Evolutionary conservation across 2,888 invertebrate genomes (phyloP).

Genomic region (Drosophila tripunctata): DNA sequence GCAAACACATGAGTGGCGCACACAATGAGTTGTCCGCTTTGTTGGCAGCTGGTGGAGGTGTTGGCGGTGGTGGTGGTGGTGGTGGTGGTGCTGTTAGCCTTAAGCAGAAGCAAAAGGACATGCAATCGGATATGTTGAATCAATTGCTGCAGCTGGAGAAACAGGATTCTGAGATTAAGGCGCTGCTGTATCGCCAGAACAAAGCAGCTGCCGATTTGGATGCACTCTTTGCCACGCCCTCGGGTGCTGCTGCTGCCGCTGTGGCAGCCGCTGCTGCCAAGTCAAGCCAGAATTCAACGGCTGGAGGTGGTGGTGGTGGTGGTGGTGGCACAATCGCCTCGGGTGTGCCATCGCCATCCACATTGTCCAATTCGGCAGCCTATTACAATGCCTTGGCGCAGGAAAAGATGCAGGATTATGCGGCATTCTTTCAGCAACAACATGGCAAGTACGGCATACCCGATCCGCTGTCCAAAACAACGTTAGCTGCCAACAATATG

Average conservation of each 20-base stretch:
- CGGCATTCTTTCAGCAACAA: conserved; percentile 85
- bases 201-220: conserved; percentile 83
- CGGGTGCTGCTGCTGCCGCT: conserved; percentile 64
- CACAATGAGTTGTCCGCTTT: conserved; percentile 81
- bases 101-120: conserved; percentile 70
- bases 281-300: conserved; percentile 50
- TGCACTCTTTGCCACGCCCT: conserved; percentile 81
- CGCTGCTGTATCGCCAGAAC: conserved; percentile 82
- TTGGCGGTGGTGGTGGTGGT: conserved; percentile 63
- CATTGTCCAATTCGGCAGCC: conserved; percentile 76
- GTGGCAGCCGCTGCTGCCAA: conserved; percentile 48
- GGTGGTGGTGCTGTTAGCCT: conserved; percentile 47
- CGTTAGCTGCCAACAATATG: conserved; percentile 91
- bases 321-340: conserved; percentile 29
- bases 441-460: conserved; percentile 86
- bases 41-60: conserved; percentile 71
- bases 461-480: conserved; percentile 91
- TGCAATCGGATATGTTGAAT: conserved; percentile 83
- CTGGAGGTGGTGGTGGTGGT: too few relatives aligned
- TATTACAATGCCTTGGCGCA: conserved; percentile 83
- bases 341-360: conserved; percentile 65
- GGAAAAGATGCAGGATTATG: conserved; percentile 85
- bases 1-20: conserved; percentile 71
- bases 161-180: conserved; percentile 82
- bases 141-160: conserved; percentile 83